Evolutionary conservation across 1,140 invertebrate genomes (phyloP).

Genomic region (Ostrea edulis): DNA sequence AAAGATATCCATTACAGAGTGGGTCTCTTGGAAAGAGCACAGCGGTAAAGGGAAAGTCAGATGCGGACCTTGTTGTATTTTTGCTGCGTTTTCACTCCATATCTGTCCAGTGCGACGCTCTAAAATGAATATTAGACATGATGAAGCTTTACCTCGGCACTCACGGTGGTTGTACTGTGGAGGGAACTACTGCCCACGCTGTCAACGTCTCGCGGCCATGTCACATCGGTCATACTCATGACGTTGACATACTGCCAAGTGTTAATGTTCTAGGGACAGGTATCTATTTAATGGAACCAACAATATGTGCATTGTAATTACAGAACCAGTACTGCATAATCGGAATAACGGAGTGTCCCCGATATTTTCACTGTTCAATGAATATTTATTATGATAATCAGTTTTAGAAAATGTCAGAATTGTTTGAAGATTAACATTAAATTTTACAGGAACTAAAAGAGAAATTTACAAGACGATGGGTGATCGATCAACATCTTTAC

Average conservation of each 20-base stretch:
- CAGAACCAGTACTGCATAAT: too few species aligned
- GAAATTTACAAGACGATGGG: too few species aligned
- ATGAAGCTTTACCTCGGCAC: background rate
- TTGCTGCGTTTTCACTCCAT: background rate
- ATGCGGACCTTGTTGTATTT: conserved; percentile 46
- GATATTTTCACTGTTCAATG: too few species aligned
- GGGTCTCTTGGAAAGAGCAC: conserved; percentile 46
- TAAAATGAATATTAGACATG: background rate
- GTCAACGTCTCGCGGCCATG: conserved; percentile 22
- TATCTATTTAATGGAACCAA: background rate
- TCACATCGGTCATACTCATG: background rate
- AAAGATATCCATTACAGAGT: too few species aligned
- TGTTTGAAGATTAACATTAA: too few species aligned
- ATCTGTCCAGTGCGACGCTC: background rate
- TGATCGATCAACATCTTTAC: too few species aligned
- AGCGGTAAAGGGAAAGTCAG: conserved; percentile 36
- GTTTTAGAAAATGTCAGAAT: too few species aligned
- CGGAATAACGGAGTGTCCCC: too few species aligned
- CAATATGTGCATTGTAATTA: background rate
- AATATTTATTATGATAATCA: too few species aligned
- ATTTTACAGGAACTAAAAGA: too few species aligned
- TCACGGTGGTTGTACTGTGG: background rate
- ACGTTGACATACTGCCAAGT: conserved; percentile 42
- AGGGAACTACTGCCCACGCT: conserved; percentile 16
- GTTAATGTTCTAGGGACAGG: background rate